Evolutionary conservation across 2,888 invertebrate species (phyloP), one percentile per base, ranked within the genome.

Genomic region (Microctonus aethiopoides): DNA sequence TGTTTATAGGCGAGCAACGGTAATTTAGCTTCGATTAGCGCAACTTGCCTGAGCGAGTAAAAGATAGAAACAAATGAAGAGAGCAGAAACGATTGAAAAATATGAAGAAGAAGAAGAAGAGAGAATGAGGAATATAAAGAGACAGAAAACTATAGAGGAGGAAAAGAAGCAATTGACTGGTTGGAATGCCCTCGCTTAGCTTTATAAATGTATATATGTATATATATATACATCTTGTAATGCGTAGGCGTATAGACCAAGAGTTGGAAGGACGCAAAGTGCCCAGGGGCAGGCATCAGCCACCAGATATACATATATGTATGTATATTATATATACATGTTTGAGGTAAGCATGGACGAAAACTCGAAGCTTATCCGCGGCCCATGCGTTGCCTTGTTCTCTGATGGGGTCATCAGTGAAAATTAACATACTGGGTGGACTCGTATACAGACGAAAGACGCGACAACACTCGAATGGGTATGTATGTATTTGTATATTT

Each of bases 381-480:
- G 65, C 65, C 61, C 59, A 64, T 65, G 70, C 70, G 70, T n/a
- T 46, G 46, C 46, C 46, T 46, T 70, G 70, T 70, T 70, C 81
- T 77, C 80, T 85, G 85, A 85, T 85, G 85, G 84, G 84, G 84
- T 85, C 85, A 85, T 85, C 84, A 84, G 81, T 77, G 84, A 78
- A 83, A 85, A 85, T 85, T 85, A 85, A 85, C 85, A 85, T 85
- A 85, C 84, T 81, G 80, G 85, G 83, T 81, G 78, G 80, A 80
- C 81, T 79, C 79, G 80, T 79, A 78, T 80, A 57, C 26, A 57
- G 16, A 56, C 65, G 29, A 24, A 29, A 52, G 34, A 36, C 24
- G 56, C 54, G 54, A 65, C 56, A 56, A 65, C 39, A 56, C 13
- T 3, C 57, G 29, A n/a, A 32, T 56, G 29, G 24, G 24, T 24